Conservation (phyloP, 2,797 vertebrate genomes). For the Eidolon dupreanum region DNA sequence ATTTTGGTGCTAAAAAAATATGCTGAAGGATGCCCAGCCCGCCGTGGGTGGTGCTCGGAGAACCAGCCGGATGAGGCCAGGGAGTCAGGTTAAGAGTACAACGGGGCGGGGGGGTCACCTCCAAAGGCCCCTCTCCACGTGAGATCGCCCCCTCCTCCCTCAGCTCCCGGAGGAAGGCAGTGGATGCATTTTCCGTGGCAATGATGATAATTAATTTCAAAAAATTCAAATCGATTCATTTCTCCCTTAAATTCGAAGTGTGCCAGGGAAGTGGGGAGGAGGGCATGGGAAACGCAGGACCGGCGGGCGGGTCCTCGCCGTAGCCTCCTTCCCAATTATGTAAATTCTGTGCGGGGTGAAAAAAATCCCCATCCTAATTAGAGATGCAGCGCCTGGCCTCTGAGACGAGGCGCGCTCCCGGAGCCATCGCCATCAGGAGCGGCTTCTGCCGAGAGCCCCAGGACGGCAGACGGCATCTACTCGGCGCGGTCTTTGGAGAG, state of each 20-base stretch:
- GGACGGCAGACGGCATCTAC: constrained; percentile 34
- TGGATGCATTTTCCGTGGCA: constrained; percentile 76
- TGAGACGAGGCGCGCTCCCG: not conserved
- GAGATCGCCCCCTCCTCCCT: constrained; percentile 30
- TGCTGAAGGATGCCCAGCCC: constrained; percentile 79
- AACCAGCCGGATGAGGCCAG: constrained; percentile 65
- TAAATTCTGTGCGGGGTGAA: constrained; percentile 40
- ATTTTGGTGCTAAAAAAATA: constrained; percentile 86
- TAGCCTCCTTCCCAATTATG: constrained; percentile 74
- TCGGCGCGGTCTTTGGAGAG: not conserved
- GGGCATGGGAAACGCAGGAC: constrained; percentile 48
- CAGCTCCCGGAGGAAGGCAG: constrained; percentile 69
- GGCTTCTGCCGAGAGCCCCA: constrained; percentile 15
- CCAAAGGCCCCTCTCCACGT: not conserved
- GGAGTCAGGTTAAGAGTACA: constrained; percentile 34
- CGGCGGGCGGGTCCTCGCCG: constrained; percentile 33
- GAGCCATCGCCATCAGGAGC: not conserved
- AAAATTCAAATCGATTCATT: constrained; percentile 84
- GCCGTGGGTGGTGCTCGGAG: constrained; percentile 66
- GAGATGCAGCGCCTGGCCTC: constrained; percentile 75
- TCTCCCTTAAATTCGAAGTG: constrained; percentile 78
- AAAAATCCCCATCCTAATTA: constrained; percentile 60
- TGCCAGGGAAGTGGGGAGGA: constrained; percentile 39
- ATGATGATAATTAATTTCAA: constrained; percentile 85
- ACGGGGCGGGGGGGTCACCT: not conserved